Conservation (phyloP, 2,888 invertebrate genomes). For the Melanostoma scalare region DNA sequence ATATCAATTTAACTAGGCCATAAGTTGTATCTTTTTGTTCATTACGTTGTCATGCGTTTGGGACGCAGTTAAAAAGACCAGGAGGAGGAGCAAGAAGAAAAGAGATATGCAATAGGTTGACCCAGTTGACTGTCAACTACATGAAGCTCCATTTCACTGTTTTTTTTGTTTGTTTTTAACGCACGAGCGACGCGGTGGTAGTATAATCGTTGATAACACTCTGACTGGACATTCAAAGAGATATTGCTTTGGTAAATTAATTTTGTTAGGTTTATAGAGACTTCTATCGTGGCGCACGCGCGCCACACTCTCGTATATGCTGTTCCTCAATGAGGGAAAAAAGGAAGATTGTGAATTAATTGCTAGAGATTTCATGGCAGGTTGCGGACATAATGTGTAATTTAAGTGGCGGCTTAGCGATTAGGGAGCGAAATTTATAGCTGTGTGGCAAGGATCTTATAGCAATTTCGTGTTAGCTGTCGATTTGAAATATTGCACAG, state of each 20-base stretch:
- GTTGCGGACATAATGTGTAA: constrained; percentile 56
- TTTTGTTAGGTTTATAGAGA: constrained; percentile 18
- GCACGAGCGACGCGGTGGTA: constrained; percentile 26
- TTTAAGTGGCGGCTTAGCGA: constrained; percentile 58
- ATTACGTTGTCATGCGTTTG: constrained; percentile 54
- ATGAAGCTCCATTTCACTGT: constrained; percentile 62
- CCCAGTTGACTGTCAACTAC: constrained; percentile 66
- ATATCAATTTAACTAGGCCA: constrained; percentile 71
- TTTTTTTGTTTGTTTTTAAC: constrained; percentile 22
- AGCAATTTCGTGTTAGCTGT: constrained; percentile 54
- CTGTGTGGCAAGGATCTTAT: constrained; percentile 17
- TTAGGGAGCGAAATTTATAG: constrained; percentile 61
- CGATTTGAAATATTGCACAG: constrained; percentile 31
- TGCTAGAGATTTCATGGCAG: constrained; percentile 57
- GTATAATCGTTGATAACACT: constrained; percentile 65
- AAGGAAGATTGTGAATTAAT: constrained; percentile 59
- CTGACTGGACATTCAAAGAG: constrained; percentile 37
- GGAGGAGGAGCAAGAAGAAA: constrained; percentile 27
- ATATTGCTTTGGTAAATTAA: constrained; percentile 48
- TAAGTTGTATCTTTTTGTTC: constrained; percentile 59
- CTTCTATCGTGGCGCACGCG: not conserved
- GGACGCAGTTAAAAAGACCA: constrained; percentile 28
- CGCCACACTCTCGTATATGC: not conserved
- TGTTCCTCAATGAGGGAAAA: not conserved
- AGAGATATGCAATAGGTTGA: constrained; percentile 59